Conservation (phyloP, 1,140 invertebrate species). For the Cyrtorhinus lividipennis region DNA sequence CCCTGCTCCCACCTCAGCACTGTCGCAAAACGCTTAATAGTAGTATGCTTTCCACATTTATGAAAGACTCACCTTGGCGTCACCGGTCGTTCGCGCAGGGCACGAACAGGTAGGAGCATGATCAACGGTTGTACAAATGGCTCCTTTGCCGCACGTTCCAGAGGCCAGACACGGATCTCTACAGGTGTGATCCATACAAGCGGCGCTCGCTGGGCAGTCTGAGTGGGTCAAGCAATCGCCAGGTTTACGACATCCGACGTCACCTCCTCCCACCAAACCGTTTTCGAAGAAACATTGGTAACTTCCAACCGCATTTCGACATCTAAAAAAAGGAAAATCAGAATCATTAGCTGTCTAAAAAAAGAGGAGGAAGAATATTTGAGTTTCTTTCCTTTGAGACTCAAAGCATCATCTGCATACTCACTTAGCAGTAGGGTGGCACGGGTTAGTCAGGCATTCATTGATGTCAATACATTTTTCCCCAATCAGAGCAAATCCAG, state of each 20-base stretch:
- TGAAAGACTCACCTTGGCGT: constrained; percentile 38
- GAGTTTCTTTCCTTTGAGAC: no score
- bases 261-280: constrained; percentile 63
- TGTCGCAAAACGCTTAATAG: no score
- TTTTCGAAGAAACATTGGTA: constrained; percentile 58
- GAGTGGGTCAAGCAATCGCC: constrained; percentile 65
- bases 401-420: no score
- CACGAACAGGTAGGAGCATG: constrained; percentile 62
- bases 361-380: no score
- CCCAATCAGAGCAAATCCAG: constrained; percentile 48
- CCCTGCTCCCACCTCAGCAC: no score
- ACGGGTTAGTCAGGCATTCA: constrained; percentile 60
- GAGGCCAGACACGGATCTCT: constrained; percentile 57
- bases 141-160: constrained; percentile 53
- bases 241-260: constrained; percentile 52
- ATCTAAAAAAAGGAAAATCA: constrained; percentile 35
- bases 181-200: constrained; percentile 61
- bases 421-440: constrained; percentile 56
- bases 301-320: constrained; percentile 60
- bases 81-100: constrained; percentile 54
- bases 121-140: constrained; percentile 48
- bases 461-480: constrained; percentile 64
- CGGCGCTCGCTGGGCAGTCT: constrained; percentile 62
- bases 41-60: not conserved
- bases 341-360: no score